These are phyloP conservation scores for Dioctria linearis DNA, from an alignment of 2,888 invertebrate genomes.

Conservation along the genomic window DNA sequence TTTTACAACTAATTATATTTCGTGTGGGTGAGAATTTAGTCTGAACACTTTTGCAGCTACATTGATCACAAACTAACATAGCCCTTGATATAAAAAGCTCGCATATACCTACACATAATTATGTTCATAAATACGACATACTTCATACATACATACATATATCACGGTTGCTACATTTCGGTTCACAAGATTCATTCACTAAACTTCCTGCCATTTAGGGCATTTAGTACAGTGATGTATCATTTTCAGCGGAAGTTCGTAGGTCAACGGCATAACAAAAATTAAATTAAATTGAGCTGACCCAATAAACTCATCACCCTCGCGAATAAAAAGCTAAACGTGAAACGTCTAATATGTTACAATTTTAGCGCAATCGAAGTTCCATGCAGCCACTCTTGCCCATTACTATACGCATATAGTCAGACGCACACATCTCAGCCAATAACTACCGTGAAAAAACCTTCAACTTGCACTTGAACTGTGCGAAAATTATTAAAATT, in stretches of 20 bases:
- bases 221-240: constrained; percentile 4
- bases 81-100: too few species aligned
- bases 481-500: constrained; percentile 17
- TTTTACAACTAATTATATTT: too few species aligned
- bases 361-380: constrained; percentile 19
- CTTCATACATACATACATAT: too few species aligned
- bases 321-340: neutral
- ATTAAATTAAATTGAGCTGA: constrained; percentile 50
- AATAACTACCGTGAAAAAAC: constrained; percentile 4
- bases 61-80: too few species aligned
- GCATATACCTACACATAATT: too few species aligned
- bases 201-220: constrained; percentile 28
- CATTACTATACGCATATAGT: too few species aligned
- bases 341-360: constrained; percentile 4
- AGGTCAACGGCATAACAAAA: constrained; percentile 43
- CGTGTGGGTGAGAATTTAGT: too few species aligned
- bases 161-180: neutral
- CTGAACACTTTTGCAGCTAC: too few species aligned
- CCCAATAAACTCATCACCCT: constrained; percentile 43
- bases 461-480: constrained; percentile 54
- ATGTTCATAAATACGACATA: too few species aligned
- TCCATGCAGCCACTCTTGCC: neutral
- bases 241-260: constrained; percentile 42
- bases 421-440: too few species aligned
- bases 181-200: constrained; percentile 1